These are phyloP conservation scores for Trisateles emortualis DNA, from an alignment of 2,888 invertebrate species.

Conservation along the genomic window DNA sequence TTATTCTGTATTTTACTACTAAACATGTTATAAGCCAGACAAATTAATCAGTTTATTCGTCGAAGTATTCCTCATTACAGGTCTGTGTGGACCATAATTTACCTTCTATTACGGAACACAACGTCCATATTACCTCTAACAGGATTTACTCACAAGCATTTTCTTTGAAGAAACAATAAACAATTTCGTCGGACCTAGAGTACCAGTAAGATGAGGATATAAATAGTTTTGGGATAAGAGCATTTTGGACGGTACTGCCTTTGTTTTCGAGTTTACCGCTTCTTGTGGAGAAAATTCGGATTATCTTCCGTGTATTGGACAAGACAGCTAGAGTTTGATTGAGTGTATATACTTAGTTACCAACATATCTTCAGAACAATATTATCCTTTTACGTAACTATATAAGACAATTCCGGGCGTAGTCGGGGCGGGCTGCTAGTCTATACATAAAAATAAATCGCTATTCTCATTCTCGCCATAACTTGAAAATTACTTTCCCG, in stretches of 20 bases:
- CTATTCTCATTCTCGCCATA: no score
- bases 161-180: conserved; percentile 35
- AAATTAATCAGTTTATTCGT: background rate
- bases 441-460: no score
- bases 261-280: background rate
- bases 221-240: conserved; percentile 31
- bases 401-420: no score
- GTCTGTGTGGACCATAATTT: conserved; percentile 25
- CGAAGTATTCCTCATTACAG: background rate
- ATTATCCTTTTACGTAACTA: no score
- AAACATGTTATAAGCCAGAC: background rate
- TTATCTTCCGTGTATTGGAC: background rate
- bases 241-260: conserved; percentile 14
- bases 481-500: no score
- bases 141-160: conserved; percentile 26
- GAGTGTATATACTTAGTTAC: background rate
- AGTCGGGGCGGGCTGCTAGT: no score
- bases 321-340: background rate
- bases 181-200: conserved; percentile 24
- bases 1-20: background rate
- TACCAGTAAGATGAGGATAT: conserved; percentile 27
- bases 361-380: background rate
- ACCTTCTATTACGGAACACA: conserved; percentile 27
- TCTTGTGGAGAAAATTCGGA: background rate
- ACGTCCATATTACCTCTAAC: conserved; percentile 29